Evolutionary conservation across 1,140 invertebrate genomes (phyloP).

Genomic region (Aphaenogaster floridana): DNA sequence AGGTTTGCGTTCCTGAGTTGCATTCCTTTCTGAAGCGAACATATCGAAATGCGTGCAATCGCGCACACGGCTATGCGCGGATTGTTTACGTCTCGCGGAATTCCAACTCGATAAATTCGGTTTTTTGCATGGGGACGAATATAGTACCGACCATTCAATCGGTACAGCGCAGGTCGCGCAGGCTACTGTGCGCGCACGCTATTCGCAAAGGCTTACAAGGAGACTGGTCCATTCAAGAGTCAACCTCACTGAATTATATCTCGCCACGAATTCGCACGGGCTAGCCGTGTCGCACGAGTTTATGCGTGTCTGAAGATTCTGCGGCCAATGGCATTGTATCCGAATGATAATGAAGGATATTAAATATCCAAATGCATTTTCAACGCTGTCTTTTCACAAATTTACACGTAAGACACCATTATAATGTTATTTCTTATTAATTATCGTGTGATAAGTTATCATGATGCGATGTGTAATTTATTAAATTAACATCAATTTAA

Average conservation of each 20-base stretch:
- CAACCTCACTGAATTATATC: constrained; percentile 79
- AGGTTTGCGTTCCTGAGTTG: constrained; percentile 54
- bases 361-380: neutral
- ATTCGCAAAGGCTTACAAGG: constrained; percentile 72
- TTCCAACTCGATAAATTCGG: constrained; percentile 79
- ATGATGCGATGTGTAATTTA: constrained; percentile 36
- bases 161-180: constrained; percentile 62
- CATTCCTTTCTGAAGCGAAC: constrained; percentile 10
- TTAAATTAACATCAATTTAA: constrained; percentile 73
- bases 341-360: neutral
- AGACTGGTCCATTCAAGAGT: constrained; percentile 79
- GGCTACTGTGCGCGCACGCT: constrained; percentile 37
- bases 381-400: neutral
- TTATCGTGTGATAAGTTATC: neutral
- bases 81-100: constrained; percentile 75
- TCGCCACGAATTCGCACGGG: constrained; percentile 72
- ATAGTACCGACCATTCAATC: constrained; percentile 79
- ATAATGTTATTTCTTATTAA: constrained; percentile 15
- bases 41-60: constrained; percentile 53
- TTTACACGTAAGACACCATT: neutral
- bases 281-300: constrained; percentile 59
- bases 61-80: constrained; percentile 13
- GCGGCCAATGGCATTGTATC: neutral
- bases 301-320: constrained; percentile 20
- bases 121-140: constrained; percentile 78